Evolutionary conservation across 2,797 vertebrate species (phyloP), one percentile per base, ranked within the genome.

Genomic region (Xyrichtys novacula): DNA sequence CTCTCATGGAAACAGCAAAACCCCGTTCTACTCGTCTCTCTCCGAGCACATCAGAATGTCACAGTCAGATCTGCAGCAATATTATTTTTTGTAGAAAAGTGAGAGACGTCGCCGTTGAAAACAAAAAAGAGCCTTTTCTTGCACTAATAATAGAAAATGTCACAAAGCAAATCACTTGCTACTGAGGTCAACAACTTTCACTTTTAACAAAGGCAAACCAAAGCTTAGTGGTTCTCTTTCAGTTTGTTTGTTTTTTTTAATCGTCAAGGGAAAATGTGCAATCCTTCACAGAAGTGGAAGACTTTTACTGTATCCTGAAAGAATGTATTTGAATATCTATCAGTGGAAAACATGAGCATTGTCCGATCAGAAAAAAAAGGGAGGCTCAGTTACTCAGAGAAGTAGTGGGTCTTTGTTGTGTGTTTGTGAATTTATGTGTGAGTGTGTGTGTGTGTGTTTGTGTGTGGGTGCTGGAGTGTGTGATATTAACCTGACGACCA

Each of bases 221-320:
- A 98, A 98, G 96, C 93, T 89, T 82, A 84, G 42, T 72, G 80
- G 81, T 85, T 87, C 36, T 85, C 53, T 84, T 80, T 84, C 62
- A 76, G 72, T 83, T 68, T 44, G 81, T 65, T 89, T 81, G 71
- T 91, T 91, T 87, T 89, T 91, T 91, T 87, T 89, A 90, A 88
- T 92, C 94, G 91, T 95, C 83, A 86, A 91, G 95, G 96, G 96
- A 92, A 93, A 95, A 95, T 94, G 96, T 98, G 96, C 96, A 97
- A 97, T 98, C 93, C 93, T 95, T 95, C 91, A 94, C 91, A 89
- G 71, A 93, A 81, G 81, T 81, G 73, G 76, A 92, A 84, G 56
- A 89, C 84, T 85, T 93, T 91, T 86, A 91, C 85, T 91, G 88
- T 90, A 81, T 87, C 71, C 74, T 62, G 47, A 85, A 87, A 86